A percentile compares a stretch with the other conserved stretches of the same genome.
Evolutionary conservation across 2,113 vertebrate species (phyloP).

Genomic region (Climacteris rufus): DNA sequence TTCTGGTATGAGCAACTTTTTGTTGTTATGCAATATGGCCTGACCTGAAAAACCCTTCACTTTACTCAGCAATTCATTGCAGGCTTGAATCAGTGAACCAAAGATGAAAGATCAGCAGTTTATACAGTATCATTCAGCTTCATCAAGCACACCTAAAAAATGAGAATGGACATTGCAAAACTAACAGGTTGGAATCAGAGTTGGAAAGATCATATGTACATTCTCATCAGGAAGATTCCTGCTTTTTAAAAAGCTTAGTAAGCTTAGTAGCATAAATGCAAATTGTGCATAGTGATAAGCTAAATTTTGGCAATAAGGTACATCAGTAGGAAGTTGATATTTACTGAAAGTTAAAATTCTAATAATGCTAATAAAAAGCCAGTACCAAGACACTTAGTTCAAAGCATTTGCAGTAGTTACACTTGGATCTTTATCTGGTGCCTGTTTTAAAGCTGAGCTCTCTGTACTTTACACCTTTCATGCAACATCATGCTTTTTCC

Average conservation of each 20-base stretch:
- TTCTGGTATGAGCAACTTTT: background rate
- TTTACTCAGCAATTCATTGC: conserved; percentile 25
- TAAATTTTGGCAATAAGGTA: background rate
- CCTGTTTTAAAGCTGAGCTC: background rate
- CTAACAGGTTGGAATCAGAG: background rate
- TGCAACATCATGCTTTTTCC: background rate
- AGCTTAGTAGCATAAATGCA: background rate
- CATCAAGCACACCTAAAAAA: conserved; percentile 39
- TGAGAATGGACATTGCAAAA: background rate
- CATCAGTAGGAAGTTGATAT: background rate
- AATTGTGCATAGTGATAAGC: background rate
- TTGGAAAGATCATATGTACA: background rate
- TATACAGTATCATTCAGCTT: conserved; percentile 7
- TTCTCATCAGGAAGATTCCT: background rate
- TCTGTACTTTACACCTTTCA: background rate
- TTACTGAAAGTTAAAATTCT: background rate
- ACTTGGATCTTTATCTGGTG: background rate
- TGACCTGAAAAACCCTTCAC: background rate
- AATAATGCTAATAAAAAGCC: background rate
- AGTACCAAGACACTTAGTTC: background rate
- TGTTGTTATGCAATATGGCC: background rate
- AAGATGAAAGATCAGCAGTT: conserved; percentile 39
- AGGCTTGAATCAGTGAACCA: conserved; percentile 35
- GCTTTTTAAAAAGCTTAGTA: background rate
- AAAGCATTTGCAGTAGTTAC: background rate